These are phyloP conservation scores for Olivierus martensii DNA, from an alignment of 1,140 invertebrate species.

Conservation along the genomic window DNA sequence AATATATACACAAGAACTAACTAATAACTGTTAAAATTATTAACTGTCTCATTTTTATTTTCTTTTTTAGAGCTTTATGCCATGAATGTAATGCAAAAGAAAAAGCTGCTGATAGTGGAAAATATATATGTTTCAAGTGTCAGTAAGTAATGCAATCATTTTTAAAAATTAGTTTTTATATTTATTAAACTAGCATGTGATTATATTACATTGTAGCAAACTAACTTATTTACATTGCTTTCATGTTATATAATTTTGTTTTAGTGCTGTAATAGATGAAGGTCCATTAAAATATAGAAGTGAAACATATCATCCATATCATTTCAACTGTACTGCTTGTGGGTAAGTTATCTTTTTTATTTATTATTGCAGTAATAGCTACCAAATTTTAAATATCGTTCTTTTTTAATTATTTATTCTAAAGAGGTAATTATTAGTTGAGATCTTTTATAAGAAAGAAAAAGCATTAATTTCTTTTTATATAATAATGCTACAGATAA, in stretches of 20 bases:
- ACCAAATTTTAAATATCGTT: too few relatives aligned
- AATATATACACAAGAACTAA: too few relatives aligned
- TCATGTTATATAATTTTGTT: slow-evolving; percentile 24
- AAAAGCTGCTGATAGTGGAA: slow-evolving; percentile 86
- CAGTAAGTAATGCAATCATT: slow-evolving; percentile 50
- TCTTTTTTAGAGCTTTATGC: slow-evolving; percentile 61
- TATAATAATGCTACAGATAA: too few relatives aligned
- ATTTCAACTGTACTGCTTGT: slow-evolving; percentile 93
- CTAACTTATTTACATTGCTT: background rate
- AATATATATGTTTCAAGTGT: slow-evolving; percentile 98
- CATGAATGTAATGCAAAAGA: slow-evolving; percentile 93
- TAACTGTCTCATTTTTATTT: too few relatives aligned
- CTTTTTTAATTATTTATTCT: too few relatives aligned
- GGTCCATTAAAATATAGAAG: slow-evolving; percentile 89
- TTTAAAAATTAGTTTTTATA: background rate
- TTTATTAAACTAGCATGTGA: too few relatives aligned
- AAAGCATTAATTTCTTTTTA: too few relatives aligned
- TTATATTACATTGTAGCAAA: too few relatives aligned
- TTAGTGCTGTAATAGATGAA: slow-evolving; percentile 86
- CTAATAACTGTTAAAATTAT: too few relatives aligned
- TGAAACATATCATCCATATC: slow-evolving; percentile 97
- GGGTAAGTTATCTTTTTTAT: slow-evolving; percentile 33
- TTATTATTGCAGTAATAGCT: background rate
- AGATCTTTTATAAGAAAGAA: too few relatives aligned
- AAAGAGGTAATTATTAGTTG: too few relatives aligned